A percentile compares a stretch with the other conserved stretches of the same genome.
Conservation (phyloP, 2,113 vertebrate species). For the Lophius piscatorius region DNA sequence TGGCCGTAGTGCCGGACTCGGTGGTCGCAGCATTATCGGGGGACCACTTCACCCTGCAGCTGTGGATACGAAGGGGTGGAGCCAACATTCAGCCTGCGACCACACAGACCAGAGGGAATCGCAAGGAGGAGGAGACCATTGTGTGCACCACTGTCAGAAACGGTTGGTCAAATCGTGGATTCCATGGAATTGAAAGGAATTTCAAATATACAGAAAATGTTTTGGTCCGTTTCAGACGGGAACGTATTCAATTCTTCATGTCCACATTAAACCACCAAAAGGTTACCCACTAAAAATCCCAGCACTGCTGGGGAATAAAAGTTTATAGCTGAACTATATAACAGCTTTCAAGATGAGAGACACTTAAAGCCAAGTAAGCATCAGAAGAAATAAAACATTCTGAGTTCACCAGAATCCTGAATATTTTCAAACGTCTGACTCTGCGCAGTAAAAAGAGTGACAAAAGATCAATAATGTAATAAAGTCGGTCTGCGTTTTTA, state of each 20-base stretch:
- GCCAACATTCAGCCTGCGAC: constrained; percentile 78
- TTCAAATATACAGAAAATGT: neutral
- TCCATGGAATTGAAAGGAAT: neutral
- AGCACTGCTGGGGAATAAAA: neutral
- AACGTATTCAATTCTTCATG: neutral
- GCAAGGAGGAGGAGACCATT: constrained; percentile 93
- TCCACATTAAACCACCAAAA: neutral
- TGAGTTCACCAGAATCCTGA: constrained; percentile 11
- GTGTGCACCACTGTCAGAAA: constrained; percentile 94
- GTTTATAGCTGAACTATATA: constrained; percentile 26
- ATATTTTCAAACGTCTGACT: constrained; percentile 10
- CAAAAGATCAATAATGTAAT: too few species aligned
- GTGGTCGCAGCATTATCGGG: constrained; percentile 75
- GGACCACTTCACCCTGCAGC: constrained; percentile 94
- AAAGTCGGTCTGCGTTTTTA: too few species aligned
- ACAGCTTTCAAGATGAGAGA: constrained; percentile 38
- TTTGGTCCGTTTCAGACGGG: neutral
- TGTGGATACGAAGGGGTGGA: constrained; percentile 94
- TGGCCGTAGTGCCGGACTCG: constrained; percentile 87
- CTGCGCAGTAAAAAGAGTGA: neutral
- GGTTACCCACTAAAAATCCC: constrained; percentile 5
- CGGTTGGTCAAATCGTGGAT: constrained; percentile 77
- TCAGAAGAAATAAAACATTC: constrained; percentile 28
- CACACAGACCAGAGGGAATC: constrained; percentile 75
- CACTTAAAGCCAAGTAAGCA: constrained; percentile 38